Conservation (phyloP, 53 echinoderm and acorn worm species). For the Patiria pectinifera region DNA sequence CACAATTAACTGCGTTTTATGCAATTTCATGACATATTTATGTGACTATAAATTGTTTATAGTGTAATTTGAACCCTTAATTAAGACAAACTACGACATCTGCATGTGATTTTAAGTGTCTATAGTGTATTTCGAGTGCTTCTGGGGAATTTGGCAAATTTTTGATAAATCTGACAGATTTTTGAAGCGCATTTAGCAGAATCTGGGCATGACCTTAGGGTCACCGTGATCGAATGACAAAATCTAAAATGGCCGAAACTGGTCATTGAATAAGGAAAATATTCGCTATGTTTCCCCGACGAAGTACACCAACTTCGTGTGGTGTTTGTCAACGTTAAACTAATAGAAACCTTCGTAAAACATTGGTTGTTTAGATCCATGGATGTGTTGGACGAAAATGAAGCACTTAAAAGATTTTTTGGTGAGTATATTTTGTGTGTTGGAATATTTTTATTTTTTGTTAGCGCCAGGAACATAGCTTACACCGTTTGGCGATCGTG, state of each 20-base stretch:
- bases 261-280: not conserved
- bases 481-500: too few species aligned
- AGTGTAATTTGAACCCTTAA: too few species aligned
- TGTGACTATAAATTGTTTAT: not conserved
- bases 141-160: too few species aligned
- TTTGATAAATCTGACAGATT: too few species aligned
- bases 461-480: not conserved
- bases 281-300: not conserved
- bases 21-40: too few species aligned
- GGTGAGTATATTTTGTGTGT: conserved; percentile 15
- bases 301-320: not conserved
- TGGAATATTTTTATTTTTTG: not conserved
- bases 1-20: too few species aligned
- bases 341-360: not conserved
- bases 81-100: too few species aligned
- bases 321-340: conserved; percentile 23
- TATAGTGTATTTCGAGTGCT: too few species aligned
- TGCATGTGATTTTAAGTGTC: too few species aligned
- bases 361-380: conserved; percentile 21
- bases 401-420: conserved; percentile 49
- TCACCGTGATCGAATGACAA: not conserved
- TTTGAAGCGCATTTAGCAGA: too few species aligned
- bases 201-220: not conserved
- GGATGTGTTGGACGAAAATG: conserved; percentile 52
- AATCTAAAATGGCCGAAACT: conserved; percentile 16